Evolutionary conservation across 2,797 vertebrate genomes (phyloP).

Genomic region (Peromyscus eremicus): DNA sequence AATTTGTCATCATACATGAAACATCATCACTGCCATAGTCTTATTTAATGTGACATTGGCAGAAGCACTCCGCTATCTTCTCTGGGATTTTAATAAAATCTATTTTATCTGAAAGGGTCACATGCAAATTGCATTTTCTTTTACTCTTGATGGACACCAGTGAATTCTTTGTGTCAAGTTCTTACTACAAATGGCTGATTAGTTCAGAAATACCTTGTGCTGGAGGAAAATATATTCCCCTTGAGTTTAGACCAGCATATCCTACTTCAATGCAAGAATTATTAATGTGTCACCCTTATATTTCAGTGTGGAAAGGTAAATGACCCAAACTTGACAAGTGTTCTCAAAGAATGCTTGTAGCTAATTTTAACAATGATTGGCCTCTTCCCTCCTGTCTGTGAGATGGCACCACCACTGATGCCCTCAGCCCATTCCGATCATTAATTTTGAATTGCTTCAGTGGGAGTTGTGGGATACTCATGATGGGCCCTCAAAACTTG

Average conservation of each 20-base stretch:
- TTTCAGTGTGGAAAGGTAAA: constrained; percentile 59
- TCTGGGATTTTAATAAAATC: neutral
- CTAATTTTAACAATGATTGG: constrained; percentile 58
- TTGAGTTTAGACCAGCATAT: neutral
- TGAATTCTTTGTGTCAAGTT: neutral
- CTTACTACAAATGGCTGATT: neutral
- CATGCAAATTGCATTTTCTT: neutral
- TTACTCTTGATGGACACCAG: neutral
- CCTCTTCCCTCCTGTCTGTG: neutral
- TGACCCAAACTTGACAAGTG: neutral
- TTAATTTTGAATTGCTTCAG: neutral
- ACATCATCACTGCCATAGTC: neutral
- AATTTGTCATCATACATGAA: neutral
- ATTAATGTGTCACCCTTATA: neutral
- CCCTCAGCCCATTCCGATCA: neutral
- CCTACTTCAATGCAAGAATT: neutral
- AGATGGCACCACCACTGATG: neutral
- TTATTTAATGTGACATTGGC: neutral
- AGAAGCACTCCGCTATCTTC: neutral
- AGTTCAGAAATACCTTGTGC: constrained; percentile 20
- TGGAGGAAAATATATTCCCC: neutral
- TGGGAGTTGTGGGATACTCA: neutral
- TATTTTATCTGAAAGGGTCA: neutral
- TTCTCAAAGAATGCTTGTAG: neutral
- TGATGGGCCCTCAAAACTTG: neutral